phyloP scores from a whole-genome alignment of 2,888 invertebrate genomes.

The Brachyptera risi region DNA sequence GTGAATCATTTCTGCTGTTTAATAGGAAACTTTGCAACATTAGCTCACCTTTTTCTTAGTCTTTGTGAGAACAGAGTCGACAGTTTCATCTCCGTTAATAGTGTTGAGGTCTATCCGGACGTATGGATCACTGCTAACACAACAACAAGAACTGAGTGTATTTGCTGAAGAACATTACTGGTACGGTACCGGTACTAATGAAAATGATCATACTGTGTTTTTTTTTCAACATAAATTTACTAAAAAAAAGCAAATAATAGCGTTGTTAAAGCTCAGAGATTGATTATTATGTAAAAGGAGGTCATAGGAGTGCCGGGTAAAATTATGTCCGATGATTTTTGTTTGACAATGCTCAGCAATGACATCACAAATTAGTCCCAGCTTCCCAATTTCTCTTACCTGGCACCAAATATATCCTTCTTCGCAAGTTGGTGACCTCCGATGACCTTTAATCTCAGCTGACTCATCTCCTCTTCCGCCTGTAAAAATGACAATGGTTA shows the following conservation, averaged over 20 bases:
- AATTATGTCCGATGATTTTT: too few relatives aligned
- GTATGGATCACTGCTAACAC: slow-evolving; percentile 98
- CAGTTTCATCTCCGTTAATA: slow-evolving; percentile 77
- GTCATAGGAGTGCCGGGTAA: too few relatives aligned
- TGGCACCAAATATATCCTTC: slow-evolving; percentile 98
- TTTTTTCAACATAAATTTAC: too few relatives aligned
- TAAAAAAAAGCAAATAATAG: too few relatives aligned
- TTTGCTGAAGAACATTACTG: too few relatives aligned
- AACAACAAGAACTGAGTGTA: slow-evolving; percentile 40
- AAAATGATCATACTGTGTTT: too few relatives aligned
- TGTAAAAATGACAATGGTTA: too few relatives aligned
- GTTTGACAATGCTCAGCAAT: too few relatives aligned
- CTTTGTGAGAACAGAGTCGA: slow-evolving; percentile 91
- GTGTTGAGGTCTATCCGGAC: slow-evolving; percentile 88
- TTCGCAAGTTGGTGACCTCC: slow-evolving; percentile 90
- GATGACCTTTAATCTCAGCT: slow-evolving; percentile 79
- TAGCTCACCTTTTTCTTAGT: slow-evolving; percentile 97
- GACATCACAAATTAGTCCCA: too few relatives aligned
- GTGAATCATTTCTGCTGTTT: not conserved
- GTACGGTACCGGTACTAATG: too few relatives aligned
- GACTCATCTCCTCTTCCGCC: slow-evolving; percentile 64
- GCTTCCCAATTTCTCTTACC: slow-evolving; percentile 62
- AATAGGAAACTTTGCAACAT: not conserved
- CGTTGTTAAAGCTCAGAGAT: too few relatives aligned
- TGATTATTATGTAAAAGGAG: too few relatives aligned